Base-by-base conservation (phyloP, 2,113 vertebrate species). In the Saccopteryx leptura region DNA sequence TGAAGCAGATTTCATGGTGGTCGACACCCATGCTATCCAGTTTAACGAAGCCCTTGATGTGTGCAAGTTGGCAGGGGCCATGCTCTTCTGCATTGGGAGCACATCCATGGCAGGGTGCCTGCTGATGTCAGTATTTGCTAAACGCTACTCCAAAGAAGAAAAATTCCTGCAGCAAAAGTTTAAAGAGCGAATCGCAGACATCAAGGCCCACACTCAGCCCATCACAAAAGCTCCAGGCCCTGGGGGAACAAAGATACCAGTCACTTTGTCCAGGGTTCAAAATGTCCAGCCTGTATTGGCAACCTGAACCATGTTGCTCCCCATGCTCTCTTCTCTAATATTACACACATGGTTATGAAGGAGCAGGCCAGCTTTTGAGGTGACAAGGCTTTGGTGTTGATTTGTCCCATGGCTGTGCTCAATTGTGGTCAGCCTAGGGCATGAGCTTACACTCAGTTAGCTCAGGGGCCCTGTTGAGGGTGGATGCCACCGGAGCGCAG, bases 211-310 rank as follows among this genome's bases (percentile, higher is more conserved):
- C 17, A 97, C 98, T 52, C 99, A 98, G 74, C 99, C 99, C 7
- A 96, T 99, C 69, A 99, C 99, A 83, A 99, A 99, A 98, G 98
- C 99, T 23, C 99, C 99, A 0, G 98, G 99, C 21, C 99, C 99
- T 0, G 99, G 99, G 88, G 99, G 99, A 90, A 98, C 99, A 60
- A 99, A 99, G 95, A 99, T 99, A 90, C 99, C 99, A 0, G 99
- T 99, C 96, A 99, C 99, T 66, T 98, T 99, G 98, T 99, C 99
- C 97, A 99, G 98, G 98, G 99, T 99, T 95, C 99, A 99, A 80
- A 99, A 99, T 84, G 98, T 99, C 96, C 99, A 99, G 91, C 99
- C 99, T 66, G 93, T 97, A 4, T 97, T 99, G 1, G 99, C 99
- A 94, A 99, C 99, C 98, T 99, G 99, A 99, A 88, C 75, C 15